Conservation (phyloP, 23 tunicate species). For the Styela plicata region DNA sequence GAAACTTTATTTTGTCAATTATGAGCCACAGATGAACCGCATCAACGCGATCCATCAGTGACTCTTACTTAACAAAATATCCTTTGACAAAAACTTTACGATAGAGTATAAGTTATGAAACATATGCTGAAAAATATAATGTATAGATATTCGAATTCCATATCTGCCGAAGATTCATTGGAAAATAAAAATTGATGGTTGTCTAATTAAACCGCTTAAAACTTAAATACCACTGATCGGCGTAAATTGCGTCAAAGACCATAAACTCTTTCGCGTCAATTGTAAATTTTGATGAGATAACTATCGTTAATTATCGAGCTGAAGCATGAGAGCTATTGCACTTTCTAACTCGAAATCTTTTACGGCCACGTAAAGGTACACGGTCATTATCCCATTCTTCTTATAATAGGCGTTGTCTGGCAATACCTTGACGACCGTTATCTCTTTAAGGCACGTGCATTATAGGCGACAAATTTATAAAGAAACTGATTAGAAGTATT, state of each 20-base stretch:
- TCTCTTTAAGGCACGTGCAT: background rate
- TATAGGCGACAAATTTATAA: background rate
- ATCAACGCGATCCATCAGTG: too few relatives aligned
- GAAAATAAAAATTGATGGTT: too few relatives aligned
- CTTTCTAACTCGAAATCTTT: background rate
- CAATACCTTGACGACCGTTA: background rate
- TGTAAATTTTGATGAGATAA: background rate
- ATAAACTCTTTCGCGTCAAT: background rate
- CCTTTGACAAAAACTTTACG: too few relatives aligned
- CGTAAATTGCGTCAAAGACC: background rate
- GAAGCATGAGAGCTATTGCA: background rate
- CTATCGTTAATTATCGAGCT: background rate
- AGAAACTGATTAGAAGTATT: background rate
- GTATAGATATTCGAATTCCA: too few relatives aligned
- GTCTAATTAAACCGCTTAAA: background rate
- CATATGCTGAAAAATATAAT: too few relatives aligned
- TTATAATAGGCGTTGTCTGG: background rate
- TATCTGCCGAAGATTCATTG: too few relatives aligned
- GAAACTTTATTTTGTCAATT: too few relatives aligned
- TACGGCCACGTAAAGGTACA: background rate
- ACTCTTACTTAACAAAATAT: too few relatives aligned
- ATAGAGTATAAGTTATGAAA: too few relatives aligned
- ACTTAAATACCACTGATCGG: background rate
- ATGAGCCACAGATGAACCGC: too few relatives aligned
- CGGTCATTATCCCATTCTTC: background rate